These are phyloP conservation scores for Rhinoraja longicauda DNA, from an alignment of 2,797 vertebrate species.

Conservation along the genomic window DNA sequence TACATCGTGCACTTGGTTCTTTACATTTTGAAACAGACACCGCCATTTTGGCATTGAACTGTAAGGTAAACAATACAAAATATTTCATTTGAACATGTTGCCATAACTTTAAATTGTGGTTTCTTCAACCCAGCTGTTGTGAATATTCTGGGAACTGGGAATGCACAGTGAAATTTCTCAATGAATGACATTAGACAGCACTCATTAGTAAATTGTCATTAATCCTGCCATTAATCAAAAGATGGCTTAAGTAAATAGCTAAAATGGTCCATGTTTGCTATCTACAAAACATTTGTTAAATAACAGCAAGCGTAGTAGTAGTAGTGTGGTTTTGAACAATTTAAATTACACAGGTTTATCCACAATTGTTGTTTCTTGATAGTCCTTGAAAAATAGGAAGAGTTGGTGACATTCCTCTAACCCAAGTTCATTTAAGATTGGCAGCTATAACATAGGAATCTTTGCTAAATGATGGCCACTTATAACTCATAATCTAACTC, in stretches of 20 bases:
- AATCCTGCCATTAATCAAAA: not conserved
- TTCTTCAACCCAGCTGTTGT: not conserved
- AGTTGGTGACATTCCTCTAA: not conserved
- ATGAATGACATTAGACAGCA: not conserved
- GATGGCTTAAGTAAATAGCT: too few species aligned
- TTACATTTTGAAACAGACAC: not conserved
- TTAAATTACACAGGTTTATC: not conserved
- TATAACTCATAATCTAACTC: too few species aligned
- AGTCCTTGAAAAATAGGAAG: not conserved
- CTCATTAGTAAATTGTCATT: not conserved
- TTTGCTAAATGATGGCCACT: not conserved
- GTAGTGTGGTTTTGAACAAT: too few species aligned
- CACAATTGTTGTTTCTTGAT: not conserved
- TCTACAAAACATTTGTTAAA: too few species aligned
- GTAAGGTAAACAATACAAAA: not conserved
- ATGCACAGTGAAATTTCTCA: not conserved
- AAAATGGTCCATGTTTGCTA: too few species aligned
- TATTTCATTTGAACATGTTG: not conserved
- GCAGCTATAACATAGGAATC: not conserved
- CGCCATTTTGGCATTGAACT: not conserved
- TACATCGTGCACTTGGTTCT: not conserved
- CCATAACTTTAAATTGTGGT: not conserved
- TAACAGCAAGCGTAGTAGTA: not conserved
- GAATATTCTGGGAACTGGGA: not conserved
- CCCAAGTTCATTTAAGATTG: not conserved